These are phyloP conservation scores for Acrobeloides nanus DNA, from an alignment of 2,888 invertebrate species.

Conservation along the genomic window DNA sequence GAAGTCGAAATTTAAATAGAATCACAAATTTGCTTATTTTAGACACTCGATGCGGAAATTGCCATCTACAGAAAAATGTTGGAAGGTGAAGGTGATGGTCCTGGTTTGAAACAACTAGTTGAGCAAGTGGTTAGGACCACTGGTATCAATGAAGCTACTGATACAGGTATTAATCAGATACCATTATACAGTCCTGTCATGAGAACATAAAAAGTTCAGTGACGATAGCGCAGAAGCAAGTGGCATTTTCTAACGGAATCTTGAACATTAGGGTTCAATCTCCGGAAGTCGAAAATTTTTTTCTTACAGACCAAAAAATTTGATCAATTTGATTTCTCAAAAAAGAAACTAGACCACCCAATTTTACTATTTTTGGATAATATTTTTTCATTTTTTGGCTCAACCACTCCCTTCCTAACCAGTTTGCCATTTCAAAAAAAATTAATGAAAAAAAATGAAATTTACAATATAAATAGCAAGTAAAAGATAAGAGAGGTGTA, in stretches of 20 bases:
- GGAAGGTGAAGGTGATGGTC: slow-evolving; percentile 60
- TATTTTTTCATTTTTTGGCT: background rate
- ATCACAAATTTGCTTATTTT: slow-evolving; percentile 10
- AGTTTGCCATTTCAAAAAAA: too few species aligned
- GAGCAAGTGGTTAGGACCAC: slow-evolving; percentile 53
- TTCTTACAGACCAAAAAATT: too few species aligned
- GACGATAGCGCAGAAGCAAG: background rate
- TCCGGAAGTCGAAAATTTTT: too few species aligned
- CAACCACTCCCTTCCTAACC: too few species aligned
- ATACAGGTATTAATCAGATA: slow-evolving; percentile 34
- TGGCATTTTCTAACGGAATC: background rate
- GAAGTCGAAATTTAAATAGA: too few species aligned
- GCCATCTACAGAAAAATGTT: slow-evolving; percentile 61
- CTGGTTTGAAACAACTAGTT: slow-evolving; percentile 52
- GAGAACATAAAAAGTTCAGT: background rate
- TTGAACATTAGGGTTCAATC: too few species aligned
- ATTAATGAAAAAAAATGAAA: too few species aligned
- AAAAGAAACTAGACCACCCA: too few species aligned
- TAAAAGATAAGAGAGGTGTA: too few species aligned
- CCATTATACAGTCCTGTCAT: background rate
- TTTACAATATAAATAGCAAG: too few species aligned
- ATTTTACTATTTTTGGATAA: too few species aligned
- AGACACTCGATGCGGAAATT: slow-evolving; percentile 60
- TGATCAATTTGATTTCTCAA: too few species aligned
- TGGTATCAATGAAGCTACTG: slow-evolving; percentile 40